Evolutionary conservation across 2,888 invertebrate species (phyloP).

Genomic region (Therioaphis trifolii): DNA sequence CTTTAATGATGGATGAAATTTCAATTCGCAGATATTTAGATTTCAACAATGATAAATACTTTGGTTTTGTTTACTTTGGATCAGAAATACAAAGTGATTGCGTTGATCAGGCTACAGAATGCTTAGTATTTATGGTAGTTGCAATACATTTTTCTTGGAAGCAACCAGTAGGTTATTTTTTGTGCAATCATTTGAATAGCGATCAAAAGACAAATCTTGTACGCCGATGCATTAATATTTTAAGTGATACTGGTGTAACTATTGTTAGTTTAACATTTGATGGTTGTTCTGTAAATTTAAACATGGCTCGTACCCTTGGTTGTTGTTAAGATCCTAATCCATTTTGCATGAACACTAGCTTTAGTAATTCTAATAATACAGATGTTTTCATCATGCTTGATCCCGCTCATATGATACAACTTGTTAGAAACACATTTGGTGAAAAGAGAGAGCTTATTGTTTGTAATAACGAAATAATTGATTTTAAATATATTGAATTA

Average conservation of each 20-base stretch:
- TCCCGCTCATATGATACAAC: conserved; percentile 8
- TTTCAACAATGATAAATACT: background rate
- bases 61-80: conserved; percentile 10
- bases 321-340: conserved; percentile 6
- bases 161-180: conserved; percentile 42
- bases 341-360: background rate
- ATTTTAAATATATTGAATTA: conserved; percentile 2
- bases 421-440: too few species aligned
- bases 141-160: conserved; percentile 28
- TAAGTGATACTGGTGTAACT: too few species aligned
- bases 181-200: conserved; percentile 6
- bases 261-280: conserved; percentile 33
- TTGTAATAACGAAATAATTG: background rate
- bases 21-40: background rate
- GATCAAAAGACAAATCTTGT: conserved; percentile 32
- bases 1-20: conserved; percentile 26
- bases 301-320: conserved; percentile 1
- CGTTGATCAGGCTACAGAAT: conserved; percentile 27
- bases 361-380: background rate
- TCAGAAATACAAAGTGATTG: background rate
- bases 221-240: conserved; percentile 8
- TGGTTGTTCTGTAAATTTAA: conserved; percentile 18
- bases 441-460: conserved; percentile 1
- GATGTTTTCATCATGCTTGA: conserved; percentile 6
- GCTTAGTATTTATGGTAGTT: conserved; percentile 34